Conservation (phyloP, 2,888 invertebrate species). For the Pristionchus arcanus region DNA sequence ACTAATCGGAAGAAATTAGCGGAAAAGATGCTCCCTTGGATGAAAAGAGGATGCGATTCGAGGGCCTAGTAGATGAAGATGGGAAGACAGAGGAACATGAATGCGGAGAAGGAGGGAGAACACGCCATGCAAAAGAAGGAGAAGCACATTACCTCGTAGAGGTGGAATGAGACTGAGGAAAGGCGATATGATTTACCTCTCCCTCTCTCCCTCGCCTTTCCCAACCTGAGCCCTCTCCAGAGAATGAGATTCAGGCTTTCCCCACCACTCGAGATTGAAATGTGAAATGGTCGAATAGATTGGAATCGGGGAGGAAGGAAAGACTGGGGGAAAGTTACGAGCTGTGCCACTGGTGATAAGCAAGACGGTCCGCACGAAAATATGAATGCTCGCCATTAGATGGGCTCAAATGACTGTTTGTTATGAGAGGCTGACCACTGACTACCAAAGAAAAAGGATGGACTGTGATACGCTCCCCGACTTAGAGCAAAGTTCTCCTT, state of each 20-base stretch:
- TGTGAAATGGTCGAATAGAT: slow-evolving; percentile 31
- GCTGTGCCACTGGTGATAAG: slow-evolving; percentile 5
- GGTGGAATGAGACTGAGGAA: slow-evolving; percentile 17
- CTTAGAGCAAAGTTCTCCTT: not conserved
- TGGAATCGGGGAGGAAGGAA: not conserved
- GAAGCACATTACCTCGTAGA: slow-evolving; percentile 32
- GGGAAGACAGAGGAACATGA: not conserved
- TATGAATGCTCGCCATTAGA: slow-evolving; percentile 35
- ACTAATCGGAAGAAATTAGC: slow-evolving; percentile 27
- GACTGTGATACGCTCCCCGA: not conserved
- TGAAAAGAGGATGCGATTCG: slow-evolving; percentile 10
- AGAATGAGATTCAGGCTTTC: slow-evolving; percentile 6
- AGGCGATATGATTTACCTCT: slow-evolving; percentile 48
- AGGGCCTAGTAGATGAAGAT: not conserved
- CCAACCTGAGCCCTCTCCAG: slow-evolving; percentile 25
- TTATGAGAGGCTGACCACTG: not conserved
- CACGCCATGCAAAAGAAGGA: slow-evolving; percentile 36
- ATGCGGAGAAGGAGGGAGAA: not conserved
- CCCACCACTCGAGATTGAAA: slow-evolving; percentile 33
- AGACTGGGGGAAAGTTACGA: slow-evolving; percentile 19
- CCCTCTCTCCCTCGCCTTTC: not conserved
- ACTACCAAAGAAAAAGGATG: not conserved
- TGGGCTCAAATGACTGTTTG: slow-evolving; percentile 27
- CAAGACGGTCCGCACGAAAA: slow-evolving; percentile 37
- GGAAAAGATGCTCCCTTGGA: not conserved